A percentile compares a stretch with the other conserved stretches of the same genome.
Conservation (phyloP, 2,888 invertebrate genomes). For the Eretmocerus hayati region DNA sequence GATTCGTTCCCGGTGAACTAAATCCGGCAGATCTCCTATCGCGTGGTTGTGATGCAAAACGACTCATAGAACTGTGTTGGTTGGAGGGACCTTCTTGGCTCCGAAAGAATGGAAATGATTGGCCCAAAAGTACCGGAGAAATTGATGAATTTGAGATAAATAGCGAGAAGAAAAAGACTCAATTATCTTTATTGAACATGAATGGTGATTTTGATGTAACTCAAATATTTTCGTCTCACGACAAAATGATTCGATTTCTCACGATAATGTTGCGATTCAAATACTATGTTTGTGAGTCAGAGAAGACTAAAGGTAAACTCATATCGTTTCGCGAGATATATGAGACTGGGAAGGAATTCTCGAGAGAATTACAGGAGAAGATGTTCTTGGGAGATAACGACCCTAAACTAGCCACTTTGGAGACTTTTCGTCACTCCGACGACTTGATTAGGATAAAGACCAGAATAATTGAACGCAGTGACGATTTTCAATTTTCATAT, state of each 20-base stretch:
- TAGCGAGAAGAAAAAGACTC: neutral
- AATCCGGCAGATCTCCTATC: conserved; percentile 37
- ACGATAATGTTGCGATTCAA: conserved; percentile 19
- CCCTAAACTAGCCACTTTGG: neutral
- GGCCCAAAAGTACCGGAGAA: neutral
- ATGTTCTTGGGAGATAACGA: neutral
- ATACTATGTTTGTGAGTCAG: no score
- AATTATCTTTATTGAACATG: no score
- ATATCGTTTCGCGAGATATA: neutral
- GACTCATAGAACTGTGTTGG: conserved; percentile 30
- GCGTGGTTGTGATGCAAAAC: conserved; percentile 29
- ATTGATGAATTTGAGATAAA: neutral
- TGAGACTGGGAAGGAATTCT: neutral
- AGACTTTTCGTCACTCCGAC: conserved; percentile 5
- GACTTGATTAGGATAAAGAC: conserved; percentile 15
- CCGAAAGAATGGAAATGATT: conserved; percentile 13
- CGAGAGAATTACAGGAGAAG: neutral
- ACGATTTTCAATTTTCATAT: conserved; percentile 23
- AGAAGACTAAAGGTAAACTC: no score
- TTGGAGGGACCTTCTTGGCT: conserved; percentile 31
- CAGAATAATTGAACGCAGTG: conserved; percentile 26
- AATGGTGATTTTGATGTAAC: neutral
- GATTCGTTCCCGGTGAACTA: conserved; percentile 28
- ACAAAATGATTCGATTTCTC: conserved; percentile 22
- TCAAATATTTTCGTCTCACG: conserved; percentile 3